A percentile compares a stretch with the other conserved stretches of the same genome.
These are phyloP conservation scores for Sylvilagus bachmani DNA, from an alignment of 2,113 vertebrate genomes.

Conservation along the genomic window DNA sequence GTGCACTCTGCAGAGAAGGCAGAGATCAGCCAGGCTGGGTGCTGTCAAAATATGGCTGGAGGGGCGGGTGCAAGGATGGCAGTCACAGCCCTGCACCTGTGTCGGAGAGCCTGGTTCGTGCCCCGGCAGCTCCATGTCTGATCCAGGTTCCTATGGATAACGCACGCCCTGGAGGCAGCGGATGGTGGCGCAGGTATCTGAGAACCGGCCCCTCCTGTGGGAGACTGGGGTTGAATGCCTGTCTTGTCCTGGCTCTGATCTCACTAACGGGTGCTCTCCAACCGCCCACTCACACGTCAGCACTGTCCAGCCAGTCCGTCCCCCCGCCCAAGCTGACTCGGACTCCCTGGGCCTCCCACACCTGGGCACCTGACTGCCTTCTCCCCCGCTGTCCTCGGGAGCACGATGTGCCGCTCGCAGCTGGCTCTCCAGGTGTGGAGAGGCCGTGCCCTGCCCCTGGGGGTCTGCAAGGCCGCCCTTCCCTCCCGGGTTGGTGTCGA, in stretches of 20 bases:
- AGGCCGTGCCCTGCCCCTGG: not conserved
- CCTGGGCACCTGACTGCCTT: too few relatives aligned
- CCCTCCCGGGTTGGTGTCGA: not conserved
- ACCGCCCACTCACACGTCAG: accelerated
- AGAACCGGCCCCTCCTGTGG: too few relatives aligned
- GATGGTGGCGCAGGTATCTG: too few relatives aligned
- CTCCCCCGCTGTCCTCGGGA: not conserved
- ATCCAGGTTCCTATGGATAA: too few relatives aligned
- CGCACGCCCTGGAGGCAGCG: not conserved
- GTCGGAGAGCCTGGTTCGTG: too few relatives aligned
- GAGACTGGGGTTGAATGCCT: too few relatives aligned
- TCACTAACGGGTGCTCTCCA: not conserved
- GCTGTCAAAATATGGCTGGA: not conserved
- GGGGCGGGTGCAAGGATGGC: too few relatives aligned
- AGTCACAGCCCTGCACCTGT: too few relatives aligned
- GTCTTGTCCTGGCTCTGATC: not conserved
- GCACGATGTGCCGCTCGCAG: not conserved
- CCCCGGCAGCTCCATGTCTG: too few relatives aligned
- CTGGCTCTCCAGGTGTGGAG: not conserved
- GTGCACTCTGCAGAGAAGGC: accelerated
- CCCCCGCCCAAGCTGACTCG: not conserved
- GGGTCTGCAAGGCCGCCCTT: not conserved
- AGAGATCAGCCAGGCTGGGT: not conserved
- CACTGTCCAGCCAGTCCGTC: not conserved
- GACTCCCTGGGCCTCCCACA: too few relatives aligned